These are phyloP conservation scores for Thymallus thymallus DNA, from an alignment of 2,113 vertebrate genomes.

Conservation along the genomic window DNA sequence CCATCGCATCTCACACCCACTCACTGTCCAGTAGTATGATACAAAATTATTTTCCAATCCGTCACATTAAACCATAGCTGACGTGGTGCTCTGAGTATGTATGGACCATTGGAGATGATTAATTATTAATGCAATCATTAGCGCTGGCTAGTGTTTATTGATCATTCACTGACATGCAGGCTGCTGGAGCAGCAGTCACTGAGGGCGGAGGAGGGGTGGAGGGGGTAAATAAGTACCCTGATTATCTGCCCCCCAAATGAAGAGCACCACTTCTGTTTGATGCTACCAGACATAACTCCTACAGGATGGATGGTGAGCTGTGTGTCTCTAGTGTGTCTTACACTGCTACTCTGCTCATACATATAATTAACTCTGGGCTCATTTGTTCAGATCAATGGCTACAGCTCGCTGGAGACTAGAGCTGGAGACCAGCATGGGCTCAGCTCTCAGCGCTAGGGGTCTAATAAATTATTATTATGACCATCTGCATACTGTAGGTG, in stretches of 20 bases:
- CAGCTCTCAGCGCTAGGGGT: conserved; percentile 21
- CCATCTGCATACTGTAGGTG: too few relatives aligned
- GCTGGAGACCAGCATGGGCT: not conserved
- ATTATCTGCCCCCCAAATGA: conserved; percentile 38
- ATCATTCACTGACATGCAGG: conserved; percentile 29
- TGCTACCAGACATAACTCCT: conserved; percentile 47
- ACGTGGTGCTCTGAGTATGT: conserved; percentile 7
- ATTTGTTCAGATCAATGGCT: conserved; percentile 63
- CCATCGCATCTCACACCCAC: conserved; percentile 28
- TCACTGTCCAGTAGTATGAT: conserved; percentile 38
- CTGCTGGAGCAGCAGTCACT: conserved; percentile 39
- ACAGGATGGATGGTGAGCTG: conserved; percentile 1
- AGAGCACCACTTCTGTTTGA: conserved; percentile 47
- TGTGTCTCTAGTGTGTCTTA: conserved; percentile 61
- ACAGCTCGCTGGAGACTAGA: conserved; percentile 21
- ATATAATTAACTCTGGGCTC: conserved; percentile 69
- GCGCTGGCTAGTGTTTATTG: conserved; percentile 48
- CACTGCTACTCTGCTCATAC: conserved; percentile 24
- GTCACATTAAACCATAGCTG: conserved; percentile 52
- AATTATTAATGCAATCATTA: conserved; percentile 68
- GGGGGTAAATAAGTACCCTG: conserved; percentile 2
- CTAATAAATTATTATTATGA: too few relatives aligned
- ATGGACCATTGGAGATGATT: conserved; percentile 47
- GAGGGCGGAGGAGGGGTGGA: conserved; percentile 30
- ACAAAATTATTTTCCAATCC: conserved; percentile 41